Conservation (phyloP, 37 sponge, comb jelly and placozoan genomes). For the Halichondria panicea region DNA sequence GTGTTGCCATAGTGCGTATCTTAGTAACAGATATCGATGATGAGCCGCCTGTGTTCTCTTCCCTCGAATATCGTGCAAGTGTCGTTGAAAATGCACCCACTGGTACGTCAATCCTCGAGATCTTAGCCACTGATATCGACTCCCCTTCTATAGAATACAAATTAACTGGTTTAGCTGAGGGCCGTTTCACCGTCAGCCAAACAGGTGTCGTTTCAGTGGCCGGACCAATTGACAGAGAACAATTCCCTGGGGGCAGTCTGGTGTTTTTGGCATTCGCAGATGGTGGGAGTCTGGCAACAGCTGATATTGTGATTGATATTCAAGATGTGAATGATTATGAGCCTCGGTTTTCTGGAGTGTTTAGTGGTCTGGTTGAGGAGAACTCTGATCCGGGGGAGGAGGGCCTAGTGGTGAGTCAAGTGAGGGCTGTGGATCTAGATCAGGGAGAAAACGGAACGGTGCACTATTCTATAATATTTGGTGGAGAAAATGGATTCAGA, state of each 20-base stretch:
- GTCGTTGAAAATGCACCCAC: slow-evolving; percentile 31
- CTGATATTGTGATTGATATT: slow-evolving; percentile 18
- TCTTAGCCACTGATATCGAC: slow-evolving; percentile 39
- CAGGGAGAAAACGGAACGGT: slow-evolving; percentile 51
- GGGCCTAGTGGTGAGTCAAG: slow-evolving; percentile 32
- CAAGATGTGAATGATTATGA: slow-evolving; percentile 54
- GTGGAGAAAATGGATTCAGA: slow-evolving; percentile 24
- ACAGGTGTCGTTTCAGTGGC: slow-evolving; percentile 30
- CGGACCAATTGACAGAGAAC: slow-evolving; percentile 56
- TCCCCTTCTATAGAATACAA: slow-evolving; percentile 24
- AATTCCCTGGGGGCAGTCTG: slow-evolving; percentile 20
- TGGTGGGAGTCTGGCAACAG: slow-evolving; percentile 34
- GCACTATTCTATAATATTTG: slow-evolving; percentile 17
- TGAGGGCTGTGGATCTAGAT: slow-evolving; percentile 59
- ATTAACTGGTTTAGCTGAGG: slow-evolving; percentile 30
- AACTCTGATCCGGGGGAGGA: slow-evolving; percentile 24
- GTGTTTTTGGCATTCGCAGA: slow-evolving; percentile 38
- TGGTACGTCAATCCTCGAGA: slow-evolving; percentile 21
- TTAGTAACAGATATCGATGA: slow-evolving; percentile 46
- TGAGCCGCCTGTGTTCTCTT: slow-evolving; percentile 44
- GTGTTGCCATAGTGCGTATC: slow-evolving; percentile 19
- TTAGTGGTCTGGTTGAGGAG: slow-evolving; percentile 24
- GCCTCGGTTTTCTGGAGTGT: slow-evolving; percentile 24
- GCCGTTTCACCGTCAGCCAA: slow-evolving; percentile 27
- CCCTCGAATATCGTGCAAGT: not conserved